Evolutionary conservation across 53 echinoderm and acorn worm species (phyloP).

Genomic region (Crossaster papposus): DNA sequence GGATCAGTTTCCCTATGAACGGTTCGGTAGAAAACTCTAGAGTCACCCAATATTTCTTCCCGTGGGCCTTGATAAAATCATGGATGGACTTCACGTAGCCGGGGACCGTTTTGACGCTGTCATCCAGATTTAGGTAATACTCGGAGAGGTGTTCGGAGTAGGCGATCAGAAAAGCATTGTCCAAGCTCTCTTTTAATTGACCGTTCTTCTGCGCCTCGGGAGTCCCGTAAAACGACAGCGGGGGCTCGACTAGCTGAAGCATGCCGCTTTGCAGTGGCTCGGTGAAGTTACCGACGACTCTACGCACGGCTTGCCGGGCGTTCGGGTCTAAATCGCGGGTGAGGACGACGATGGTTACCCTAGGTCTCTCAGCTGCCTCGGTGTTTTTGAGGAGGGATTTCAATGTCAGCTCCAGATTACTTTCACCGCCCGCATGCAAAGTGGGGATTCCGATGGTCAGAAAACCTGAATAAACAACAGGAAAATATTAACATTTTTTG

Average conservation of each 20-base stretch:
- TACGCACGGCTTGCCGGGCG: neutral
- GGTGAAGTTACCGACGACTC: neutral
- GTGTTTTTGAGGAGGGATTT: neutral
- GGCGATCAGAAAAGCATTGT: conserved; percentile 4
- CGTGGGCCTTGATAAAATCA: neutral
- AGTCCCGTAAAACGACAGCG: neutral
- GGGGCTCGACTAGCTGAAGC: conserved; percentile 6
- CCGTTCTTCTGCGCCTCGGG: neutral
- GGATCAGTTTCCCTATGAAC: conserved; percentile 1
- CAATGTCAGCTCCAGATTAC: neutral
- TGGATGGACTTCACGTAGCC: neutral
- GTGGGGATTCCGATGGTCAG: conserved; percentile 14
- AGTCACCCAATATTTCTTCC: neutral
- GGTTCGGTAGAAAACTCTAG: neutral
- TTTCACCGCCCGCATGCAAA: too few relatives aligned
- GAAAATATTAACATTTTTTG: too few relatives aligned
- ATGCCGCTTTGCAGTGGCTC: conserved; percentile 1
- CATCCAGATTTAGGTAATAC: conserved; percentile 8
- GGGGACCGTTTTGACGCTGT: neutral
- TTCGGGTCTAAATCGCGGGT: neutral
- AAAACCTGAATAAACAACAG: neutral
- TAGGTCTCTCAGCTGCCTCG: neutral
- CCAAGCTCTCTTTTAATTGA: neutral
- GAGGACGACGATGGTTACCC: neutral
- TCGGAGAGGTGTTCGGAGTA: neutral